Base-by-base conservation (phyloP, 2,888 invertebrate genomes). In the Ornithoptera alexandrae region DNA sequence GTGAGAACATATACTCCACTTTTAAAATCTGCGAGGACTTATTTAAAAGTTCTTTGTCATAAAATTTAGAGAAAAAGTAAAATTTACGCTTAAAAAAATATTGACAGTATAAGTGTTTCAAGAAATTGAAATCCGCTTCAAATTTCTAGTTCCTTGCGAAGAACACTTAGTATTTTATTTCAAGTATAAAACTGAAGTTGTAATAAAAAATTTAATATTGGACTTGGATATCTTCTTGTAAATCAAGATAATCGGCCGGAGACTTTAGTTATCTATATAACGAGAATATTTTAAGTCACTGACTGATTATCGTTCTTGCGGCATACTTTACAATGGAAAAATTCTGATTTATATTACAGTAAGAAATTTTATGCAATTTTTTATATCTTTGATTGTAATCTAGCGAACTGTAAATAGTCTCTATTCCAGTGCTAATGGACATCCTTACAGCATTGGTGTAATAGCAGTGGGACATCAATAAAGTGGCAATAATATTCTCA, bases 131-230 rank as follows among this genome's bases (percentile, higher is more conserved):
- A 50, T 46, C 50, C 68, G 58, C 58, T 62, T 68, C 36, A 63
- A 68, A 63, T 58, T 63, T 68, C 68, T 63, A 63, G 63, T 46
- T 50, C 46, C 58, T 59, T 63, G 59, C 22, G 58, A 67, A 62
- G 68, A 59, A 63, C 63, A 59, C 50, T 24, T n/a, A 63, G 36
- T 36, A 64, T 63, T 63, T 53, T 64, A 69, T 39, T 30, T 30
- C 46, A 30, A 56, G 61, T 65, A 42, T 46, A 30, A 65, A 65
- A 65, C 8, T 39, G 20, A 20, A 56, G 60, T 39, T 17, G 53
- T 61, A 59, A 64, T 68, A 68, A 61, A 69, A 69, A 61, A 57
- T 46, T 42, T 65, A 61, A 65, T 69, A 69, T 65, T 69, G 57
- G 6, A 58, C 24, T 62, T 57, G 36, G 46, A 57, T 57, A 65